Evolutionary conservation across 2,797 vertebrate genomes (phyloP).

Genomic region (Oceanodroma leucorhoa): DNA sequence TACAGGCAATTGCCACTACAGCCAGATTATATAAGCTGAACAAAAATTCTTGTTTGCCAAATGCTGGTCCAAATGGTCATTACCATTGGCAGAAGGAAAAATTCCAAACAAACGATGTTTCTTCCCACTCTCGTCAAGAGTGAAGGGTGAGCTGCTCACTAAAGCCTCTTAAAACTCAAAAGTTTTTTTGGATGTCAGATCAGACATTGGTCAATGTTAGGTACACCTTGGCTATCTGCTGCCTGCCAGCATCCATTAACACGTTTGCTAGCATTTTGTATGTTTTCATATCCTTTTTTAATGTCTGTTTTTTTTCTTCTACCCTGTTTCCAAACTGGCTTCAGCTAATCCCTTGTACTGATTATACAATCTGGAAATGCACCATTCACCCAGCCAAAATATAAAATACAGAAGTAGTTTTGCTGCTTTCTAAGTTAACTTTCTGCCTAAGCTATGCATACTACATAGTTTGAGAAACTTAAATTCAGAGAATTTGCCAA

Average conservation of each 20-base stretch:
- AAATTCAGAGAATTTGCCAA: background rate
- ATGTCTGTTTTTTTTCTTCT: background rate
- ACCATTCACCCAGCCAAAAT: background rate
- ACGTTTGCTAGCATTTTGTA: background rate
- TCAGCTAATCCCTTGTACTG: background rate
- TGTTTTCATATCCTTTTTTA: background rate
- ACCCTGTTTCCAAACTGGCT: background rate
- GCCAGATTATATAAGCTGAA: slow-evolving; percentile 8
- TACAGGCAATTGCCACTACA: background rate
- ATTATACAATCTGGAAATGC: background rate
- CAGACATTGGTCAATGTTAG: background rate
- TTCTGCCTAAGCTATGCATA: background rate
- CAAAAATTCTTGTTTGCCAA: background rate
- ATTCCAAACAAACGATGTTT: background rate
- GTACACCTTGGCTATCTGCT: background rate
- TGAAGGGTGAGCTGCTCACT: background rate
- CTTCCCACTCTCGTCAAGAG: background rate
- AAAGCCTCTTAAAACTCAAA: background rate
- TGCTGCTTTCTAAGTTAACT: background rate
- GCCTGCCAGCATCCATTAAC: background rate
- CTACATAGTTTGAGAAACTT: background rate
- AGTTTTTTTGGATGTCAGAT: background rate
- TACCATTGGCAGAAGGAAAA: background rate
- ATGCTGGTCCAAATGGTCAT: background rate
- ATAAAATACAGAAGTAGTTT: background rate